phyloP scores from a whole-genome alignment of 2,113 vertebrate species.

The Laticauda colubrina region DNA sequence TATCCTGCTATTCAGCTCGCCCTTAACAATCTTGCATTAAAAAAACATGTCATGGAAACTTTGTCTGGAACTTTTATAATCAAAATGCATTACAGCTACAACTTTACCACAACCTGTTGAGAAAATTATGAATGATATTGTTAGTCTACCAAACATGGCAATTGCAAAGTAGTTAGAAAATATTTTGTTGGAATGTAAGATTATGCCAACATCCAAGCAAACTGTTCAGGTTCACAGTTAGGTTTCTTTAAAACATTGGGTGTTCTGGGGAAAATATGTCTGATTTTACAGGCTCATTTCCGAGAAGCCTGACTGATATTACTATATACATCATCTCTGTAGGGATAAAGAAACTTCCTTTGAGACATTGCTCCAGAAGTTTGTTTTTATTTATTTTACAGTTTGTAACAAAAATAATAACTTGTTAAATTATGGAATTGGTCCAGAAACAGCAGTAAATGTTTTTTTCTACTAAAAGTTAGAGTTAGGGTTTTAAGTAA shows the following conservation, averaged over 20 bases:
- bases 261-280: background rate
- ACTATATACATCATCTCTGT: background rate
- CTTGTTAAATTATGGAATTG: background rate
- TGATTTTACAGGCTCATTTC: background rate
- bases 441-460: background rate
- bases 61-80: background rate
- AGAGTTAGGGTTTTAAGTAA: constrained; percentile 1
- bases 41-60: background rate
- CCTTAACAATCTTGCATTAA: background rate
- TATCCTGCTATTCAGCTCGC: background rate
- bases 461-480: background rate
- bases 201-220: background rate
- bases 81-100: background rate
- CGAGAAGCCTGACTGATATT: background rate
- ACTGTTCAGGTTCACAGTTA: background rate
- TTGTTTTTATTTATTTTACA: constrained; percentile 4
- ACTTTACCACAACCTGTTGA: background rate
- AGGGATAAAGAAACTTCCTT: background rate
- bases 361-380: background rate
- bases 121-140: background rate
- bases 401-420: background rate
- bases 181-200: background rate
- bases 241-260: background rate
- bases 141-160: background rate
- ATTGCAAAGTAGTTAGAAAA: background rate